Evolutionary conservation across 1,140 invertebrate species (phyloP), one percentile per base, ranked within the genome.

Genomic region (Ladona fulva): DNA sequence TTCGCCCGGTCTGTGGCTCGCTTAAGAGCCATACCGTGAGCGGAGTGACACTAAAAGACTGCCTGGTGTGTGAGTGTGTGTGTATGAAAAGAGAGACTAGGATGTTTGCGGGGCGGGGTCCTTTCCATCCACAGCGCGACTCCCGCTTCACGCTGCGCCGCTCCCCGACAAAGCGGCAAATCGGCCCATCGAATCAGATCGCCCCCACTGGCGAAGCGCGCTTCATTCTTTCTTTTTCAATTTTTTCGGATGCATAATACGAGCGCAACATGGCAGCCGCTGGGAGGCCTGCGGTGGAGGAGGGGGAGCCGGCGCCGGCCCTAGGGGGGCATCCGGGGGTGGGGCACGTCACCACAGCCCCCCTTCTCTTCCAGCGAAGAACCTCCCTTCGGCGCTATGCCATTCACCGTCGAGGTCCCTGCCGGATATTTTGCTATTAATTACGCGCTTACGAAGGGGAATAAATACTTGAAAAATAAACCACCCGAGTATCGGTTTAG

Each of bases 21-120:
- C 19, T 10, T 22, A 66, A 66, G 52, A 12, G 52, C n/a, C 44
- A 10, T 10, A 10, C 44, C 52, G 52, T 12, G 52, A 66, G 52
- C 52, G 52, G 52, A 66, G 52, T 66, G 52, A 66, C 52, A 66
- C 52, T 66, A 66, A 66, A 66, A 66, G 52, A 66, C 52, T 66
- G 52, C 52, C 52, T 66, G 52, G 52, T 66, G 52, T 66, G 52
- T 66, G 52, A 66, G 14, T 66, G 52, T 66, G 52, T 66, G 52
- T 66, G 52, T 66, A 22, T 22, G 14, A 19, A 16, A 22, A 66
- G 52, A 5, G 52, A 19, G 14, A 22, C 44, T 52, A 5, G 12
- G 52, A 66, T 12, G 52, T 66, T 66, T 66, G 52, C 52, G 14
- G 52, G 52, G 52, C 52, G 52, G 52, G 52, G 52, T 66, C 29